phyloP scores from a whole-genome alignment of 2,797 vertebrate species.

The Catamblyrhynchus diadema region DNA sequence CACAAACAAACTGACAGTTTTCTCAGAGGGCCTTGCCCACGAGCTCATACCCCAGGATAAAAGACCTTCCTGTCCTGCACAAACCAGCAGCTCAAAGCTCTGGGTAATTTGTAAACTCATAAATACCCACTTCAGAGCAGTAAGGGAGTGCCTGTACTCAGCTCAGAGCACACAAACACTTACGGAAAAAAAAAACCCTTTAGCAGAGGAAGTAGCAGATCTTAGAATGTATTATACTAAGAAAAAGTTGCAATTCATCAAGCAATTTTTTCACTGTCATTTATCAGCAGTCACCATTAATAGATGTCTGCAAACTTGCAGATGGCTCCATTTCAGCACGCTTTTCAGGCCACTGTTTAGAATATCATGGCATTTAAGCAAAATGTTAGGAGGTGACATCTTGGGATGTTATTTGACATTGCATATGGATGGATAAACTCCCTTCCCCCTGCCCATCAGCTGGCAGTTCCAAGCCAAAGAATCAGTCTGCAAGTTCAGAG shows the following conservation, averaged over 20 bases:
- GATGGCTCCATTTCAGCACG: background rate
- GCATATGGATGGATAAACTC: background rate
- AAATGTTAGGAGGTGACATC: background rate
- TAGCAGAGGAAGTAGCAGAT: background rate
- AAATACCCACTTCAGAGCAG: background rate
- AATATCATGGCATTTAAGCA: background rate
- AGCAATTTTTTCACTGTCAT: background rate
- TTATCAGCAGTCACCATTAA: background rate
- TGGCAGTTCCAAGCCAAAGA: background rate
- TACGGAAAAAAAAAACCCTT: background rate
- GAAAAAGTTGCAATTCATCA: background rate
- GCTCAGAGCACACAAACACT: background rate
- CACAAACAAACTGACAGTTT: background rate
- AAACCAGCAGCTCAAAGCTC: background rate
- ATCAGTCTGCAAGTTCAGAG: background rate
- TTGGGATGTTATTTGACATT: background rate
- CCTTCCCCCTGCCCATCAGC: background rate
- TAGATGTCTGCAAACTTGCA: background rate
- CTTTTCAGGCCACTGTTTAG: background rate
- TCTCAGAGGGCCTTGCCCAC: background rate
- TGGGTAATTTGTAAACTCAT: background rate
- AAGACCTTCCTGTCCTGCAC: background rate
- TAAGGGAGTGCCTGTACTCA: background rate
- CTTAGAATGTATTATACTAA: background rate
- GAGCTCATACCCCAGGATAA: accelerated